Conservation (phyloP, 2,797 vertebrate genomes). For the Tympanoctomys barrerae region DNA sequence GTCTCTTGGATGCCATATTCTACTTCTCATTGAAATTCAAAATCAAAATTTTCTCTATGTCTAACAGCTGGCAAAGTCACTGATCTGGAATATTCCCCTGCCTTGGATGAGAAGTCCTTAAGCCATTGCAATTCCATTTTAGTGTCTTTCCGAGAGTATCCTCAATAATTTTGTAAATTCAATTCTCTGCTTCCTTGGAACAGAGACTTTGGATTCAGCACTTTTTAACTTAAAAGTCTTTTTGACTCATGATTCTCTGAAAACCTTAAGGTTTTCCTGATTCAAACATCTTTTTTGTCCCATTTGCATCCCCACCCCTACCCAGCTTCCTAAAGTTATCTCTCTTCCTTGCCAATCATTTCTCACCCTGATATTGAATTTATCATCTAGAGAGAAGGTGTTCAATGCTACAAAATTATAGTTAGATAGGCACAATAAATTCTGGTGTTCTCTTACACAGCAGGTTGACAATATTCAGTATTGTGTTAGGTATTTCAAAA, state of each 20-base stretch:
- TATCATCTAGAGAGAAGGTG: neutral
- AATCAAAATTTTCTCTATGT: conserved; percentile 46
- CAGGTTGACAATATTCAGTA: neutral
- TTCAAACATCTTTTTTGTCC: neutral
- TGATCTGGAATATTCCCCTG: neutral
- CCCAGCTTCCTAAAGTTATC: neutral
- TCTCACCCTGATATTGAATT: neutral
- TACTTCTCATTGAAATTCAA: conserved; percentile 44
- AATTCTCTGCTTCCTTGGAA: conserved; percentile 26
- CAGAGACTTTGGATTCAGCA: conserved; percentile 38
- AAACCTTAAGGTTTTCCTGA: neutral
- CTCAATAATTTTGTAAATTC: conserved; percentile 1
- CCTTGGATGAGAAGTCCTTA: neutral
- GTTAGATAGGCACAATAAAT: neutral
- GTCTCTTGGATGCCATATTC: neutral
- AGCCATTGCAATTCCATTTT: neutral
- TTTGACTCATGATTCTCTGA: neutral
- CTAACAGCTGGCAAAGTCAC: conserved; percentile 6
- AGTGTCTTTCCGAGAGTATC: conserved; percentile 37
- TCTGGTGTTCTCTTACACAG: neutral
- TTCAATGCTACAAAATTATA: neutral
- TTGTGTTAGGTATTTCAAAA: neutral
- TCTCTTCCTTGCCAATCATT: conserved; percentile 32
- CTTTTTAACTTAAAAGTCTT: conserved; percentile 41
- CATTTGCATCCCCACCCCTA: neutral